Conservation (phyloP, 2,797 vertebrate species). For the Phyllotis vaccarum region DNA sequence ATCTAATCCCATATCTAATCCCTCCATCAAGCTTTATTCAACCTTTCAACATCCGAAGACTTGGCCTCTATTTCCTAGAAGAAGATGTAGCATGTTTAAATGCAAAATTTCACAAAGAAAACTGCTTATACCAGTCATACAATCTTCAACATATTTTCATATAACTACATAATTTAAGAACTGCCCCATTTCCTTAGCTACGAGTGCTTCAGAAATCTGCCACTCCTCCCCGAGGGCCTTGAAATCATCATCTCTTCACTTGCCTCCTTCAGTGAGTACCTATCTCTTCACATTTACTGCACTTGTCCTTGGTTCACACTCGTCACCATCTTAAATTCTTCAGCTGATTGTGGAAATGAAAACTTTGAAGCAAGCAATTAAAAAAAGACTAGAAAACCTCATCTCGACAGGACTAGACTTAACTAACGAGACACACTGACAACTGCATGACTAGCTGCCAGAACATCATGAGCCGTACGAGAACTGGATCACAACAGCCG, state of each 20-base stretch:
- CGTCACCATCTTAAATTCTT: constrained; percentile 33
- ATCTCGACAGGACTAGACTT: constrained; percentile 55
- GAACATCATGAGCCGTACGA: constrained; percentile 25
- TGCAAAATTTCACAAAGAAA: neutral
- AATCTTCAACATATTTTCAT: neutral
- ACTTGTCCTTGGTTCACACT: neutral
- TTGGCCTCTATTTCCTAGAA: neutral
- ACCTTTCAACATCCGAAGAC: neutral
- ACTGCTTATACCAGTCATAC: neutral
- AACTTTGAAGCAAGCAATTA: constrained; percentile 70
- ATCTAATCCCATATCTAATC: neutral
- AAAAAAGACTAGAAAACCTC: constrained; percentile 68
- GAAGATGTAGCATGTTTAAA: neutral
- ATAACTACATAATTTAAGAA: neutral
- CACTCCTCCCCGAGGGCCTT: neutral
- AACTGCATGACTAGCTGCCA: constrained; percentile 64
- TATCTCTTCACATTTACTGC: neutral
- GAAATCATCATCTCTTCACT: neutral
- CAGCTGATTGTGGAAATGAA: constrained; percentile 63
- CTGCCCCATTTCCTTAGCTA: neutral
- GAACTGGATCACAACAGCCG: constrained; percentile 46
- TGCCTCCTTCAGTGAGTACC: neutral
- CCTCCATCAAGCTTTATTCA: neutral
- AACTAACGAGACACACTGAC: constrained; percentile 70
- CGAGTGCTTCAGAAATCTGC: constrained; percentile 13